phyloP scores from a whole-genome alignment of 2,113 vertebrate genomes.

The Phalacrocorax carbo region DNA sequence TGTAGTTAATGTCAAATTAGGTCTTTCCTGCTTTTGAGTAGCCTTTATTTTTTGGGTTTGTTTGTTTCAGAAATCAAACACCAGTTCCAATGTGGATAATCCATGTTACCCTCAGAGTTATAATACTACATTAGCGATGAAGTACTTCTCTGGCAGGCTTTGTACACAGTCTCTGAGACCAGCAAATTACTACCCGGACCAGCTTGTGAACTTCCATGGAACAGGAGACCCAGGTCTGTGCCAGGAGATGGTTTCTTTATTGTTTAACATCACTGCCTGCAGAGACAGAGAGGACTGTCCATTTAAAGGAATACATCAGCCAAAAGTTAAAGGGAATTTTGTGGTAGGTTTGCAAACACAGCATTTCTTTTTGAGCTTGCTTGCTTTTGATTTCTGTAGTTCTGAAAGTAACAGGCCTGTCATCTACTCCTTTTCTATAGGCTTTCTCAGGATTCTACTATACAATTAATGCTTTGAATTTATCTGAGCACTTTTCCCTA shows the following conservation, averaged over 20 bases:
- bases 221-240: slow-evolving; percentile 76
- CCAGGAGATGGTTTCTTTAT: slow-evolving; percentile 69
- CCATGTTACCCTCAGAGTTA: slow-evolving; percentile 85
- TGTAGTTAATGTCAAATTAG: not conserved
- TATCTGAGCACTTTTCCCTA: slow-evolving; percentile 74
- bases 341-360: slow-evolving; percentile 77
- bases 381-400: not conserved
- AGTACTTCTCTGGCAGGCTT: slow-evolving; percentile 78
- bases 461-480: slow-evolving; percentile 76
- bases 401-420: not conserved
- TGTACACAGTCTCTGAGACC: slow-evolving; percentile 78
- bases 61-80: slow-evolving; percentile 47
- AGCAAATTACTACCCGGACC: slow-evolving; percentile 53
- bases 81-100: slow-evolving; percentile 67
- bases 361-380: not conserved
- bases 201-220: slow-evolving; percentile 74
- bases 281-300: slow-evolving; percentile 73
- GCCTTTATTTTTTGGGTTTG: not conserved
- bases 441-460: slow-evolving; percentile 93
- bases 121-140: slow-evolving; percentile 45
- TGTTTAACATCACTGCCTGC: slow-evolving; percentile 84
- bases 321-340: slow-evolving; percentile 82
- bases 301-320: slow-evolving; percentile 83
- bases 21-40: not conserved
- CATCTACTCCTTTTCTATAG: slow-evolving; percentile 56